These are phyloP conservation scores for Harpagoxenus sublaevis DNA, from an alignment of 2,888 invertebrate genomes.

Conservation along the genomic window DNA sequence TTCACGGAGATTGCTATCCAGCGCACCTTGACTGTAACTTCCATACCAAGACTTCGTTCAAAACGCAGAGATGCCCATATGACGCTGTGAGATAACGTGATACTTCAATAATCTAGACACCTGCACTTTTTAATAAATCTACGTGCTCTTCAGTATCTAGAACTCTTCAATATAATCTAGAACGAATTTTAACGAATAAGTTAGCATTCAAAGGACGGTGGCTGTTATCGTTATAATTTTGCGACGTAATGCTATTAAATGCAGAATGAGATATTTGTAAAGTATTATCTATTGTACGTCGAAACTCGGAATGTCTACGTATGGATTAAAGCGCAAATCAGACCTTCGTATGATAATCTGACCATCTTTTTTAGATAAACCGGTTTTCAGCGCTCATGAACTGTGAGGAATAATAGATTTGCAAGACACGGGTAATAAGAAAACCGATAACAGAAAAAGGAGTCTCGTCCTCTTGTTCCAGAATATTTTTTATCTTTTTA, in stretches of 20 bases:
- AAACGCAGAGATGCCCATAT: background rate
- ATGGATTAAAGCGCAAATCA: background rate
- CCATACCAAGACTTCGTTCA: conserved; percentile 2
- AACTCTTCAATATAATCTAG: background rate
- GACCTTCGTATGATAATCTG: background rate
- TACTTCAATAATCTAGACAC: background rate
- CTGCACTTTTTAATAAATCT: too few species aligned
- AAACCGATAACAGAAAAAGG: conserved; percentile 12
- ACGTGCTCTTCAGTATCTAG: too few species aligned
- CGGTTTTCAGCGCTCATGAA: background rate
- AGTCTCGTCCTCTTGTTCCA: background rate
- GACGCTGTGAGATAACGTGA: background rate
- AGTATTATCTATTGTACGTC: background rate
- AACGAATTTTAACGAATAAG: background rate
- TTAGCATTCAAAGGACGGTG: background rate
- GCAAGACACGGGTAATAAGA: background rate
- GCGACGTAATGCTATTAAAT: background rate
- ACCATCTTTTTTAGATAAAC: background rate
- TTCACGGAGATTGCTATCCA: conserved; percentile 65
- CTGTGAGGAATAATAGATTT: background rate
- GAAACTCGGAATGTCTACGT: background rate
- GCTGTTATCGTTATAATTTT: background rate
- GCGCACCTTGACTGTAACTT: conserved; percentile 5
- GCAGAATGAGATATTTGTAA: background rate
- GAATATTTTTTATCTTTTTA: conserved; percentile 16